Base-by-base conservation (phyloP, 2,113 vertebrate genomes). In the Eonycteris spelaea region DNA sequence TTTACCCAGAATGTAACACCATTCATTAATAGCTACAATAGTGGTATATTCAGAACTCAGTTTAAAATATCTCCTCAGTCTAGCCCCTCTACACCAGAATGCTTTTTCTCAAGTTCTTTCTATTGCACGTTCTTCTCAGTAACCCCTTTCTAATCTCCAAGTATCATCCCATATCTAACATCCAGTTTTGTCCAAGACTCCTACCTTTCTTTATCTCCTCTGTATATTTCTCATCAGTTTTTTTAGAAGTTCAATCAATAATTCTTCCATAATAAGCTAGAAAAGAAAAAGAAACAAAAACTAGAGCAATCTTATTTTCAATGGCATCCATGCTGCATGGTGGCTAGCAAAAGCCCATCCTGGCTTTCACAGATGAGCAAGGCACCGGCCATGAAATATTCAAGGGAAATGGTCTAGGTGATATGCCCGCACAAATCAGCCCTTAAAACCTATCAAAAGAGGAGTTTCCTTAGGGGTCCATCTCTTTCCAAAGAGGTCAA, bases 401-500 rank as follows among this genome's bases (percentile, higher is more conserved):
- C 67, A 48, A 67, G 85, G 21, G 43, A 33, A 93, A 84, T 88
- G 40, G 65, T 78, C 92, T 43, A 40, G 8, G 1, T 67, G 30
- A 51, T 30, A 40, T 35, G 19, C 16, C 73, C 86, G 83, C 57
- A 83, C 59, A 82, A 38, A 68, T 38, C 33, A 86, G 51, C 51
- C 68, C 74, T 85, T 38, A 38, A 85, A 88, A 78, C n/a, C 65
- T 63, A 67, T 35, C 63, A 33, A 26, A 83, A 74, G 26, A 74
- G 61, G 57, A 74, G 53, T 68, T 95, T 35, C 61, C 78, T 96
- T 82, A 96, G 74, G 90, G 86, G 89, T 73, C 48, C 45, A 63
- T 48, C 86, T 93, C 82, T 93, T 91, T 91, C 68, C 78, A 85
- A 86, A 90, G 73, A 97, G 61, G 51, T 70, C 68, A 71, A 24